A percentile compares a stretch with the other conserved stretches of the same genome.
Conservation (phyloP, 2,888 invertebrate species). For the Chymomyza procnemis region DNA sequence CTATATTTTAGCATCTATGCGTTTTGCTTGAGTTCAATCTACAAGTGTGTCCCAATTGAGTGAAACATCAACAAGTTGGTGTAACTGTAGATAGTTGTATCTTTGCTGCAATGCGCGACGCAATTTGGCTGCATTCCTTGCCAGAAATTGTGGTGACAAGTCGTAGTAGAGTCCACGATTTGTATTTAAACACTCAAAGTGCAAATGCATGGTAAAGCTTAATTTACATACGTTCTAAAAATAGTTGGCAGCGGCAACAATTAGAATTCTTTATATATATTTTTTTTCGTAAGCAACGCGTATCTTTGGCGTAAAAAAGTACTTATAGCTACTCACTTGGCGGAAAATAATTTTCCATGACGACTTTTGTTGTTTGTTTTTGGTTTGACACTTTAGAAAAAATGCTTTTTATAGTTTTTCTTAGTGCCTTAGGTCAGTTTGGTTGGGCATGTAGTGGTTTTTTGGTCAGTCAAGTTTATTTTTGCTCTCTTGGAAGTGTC, state of each 20-base stretch:
- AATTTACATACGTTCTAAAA: not conserved
- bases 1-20: not conserved
- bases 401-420: not conserved
- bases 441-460: not conserved
- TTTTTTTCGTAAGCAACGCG: not conserved
- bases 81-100: not conserved
- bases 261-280: not conserved
- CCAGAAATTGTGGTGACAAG: not conserved
- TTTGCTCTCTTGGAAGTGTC: not conserved
- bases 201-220: not conserved
- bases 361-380: not conserved
- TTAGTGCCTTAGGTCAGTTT: conserved; percentile 14
- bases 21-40: not conserved
- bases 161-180: not conserved
- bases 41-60: conserved; percentile 12
- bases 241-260: conserved; percentile 2
- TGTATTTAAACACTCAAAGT: not conserved
- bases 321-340: not conserved
- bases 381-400: not conserved
- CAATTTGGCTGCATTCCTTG: not conserved
- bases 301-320: not conserved
- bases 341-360: not conserved
- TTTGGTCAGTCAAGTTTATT: not conserved
- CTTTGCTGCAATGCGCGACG: not conserved
- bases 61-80: conserved; percentile 41